Conservation (phyloP, 2,113 vertebrate genomes). For the Gasterosteus nipponicus region DNA sequence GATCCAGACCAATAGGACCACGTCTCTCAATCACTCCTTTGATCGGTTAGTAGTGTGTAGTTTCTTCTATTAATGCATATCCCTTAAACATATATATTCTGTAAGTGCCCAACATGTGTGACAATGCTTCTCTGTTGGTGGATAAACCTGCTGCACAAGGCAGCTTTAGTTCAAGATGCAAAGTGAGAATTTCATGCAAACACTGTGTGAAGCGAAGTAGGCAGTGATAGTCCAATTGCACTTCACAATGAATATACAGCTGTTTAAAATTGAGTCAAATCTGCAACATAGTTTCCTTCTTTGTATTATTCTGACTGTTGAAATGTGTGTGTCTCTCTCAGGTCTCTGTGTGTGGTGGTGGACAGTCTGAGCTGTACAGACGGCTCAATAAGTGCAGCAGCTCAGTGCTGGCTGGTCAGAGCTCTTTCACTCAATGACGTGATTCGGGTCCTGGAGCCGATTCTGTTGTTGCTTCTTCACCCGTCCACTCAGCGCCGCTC, state of each 20-base stretch:
- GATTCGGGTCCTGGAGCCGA: conserved; percentile 92
- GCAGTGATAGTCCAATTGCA: background rate
- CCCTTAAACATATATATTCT: background rate
- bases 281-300: background rate
- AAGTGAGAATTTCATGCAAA: background rate
- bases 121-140: background rate
- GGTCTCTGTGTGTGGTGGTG: conserved; percentile 96
- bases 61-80: background rate
- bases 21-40: conserved; percentile 92
- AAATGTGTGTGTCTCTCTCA: conserved; percentile 60
- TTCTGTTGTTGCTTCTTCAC: conserved; percentile 93
- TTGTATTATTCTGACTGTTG: background rate
- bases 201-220: too few relatives aligned
- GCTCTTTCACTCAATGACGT: conserved; percentile 92
- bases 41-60: conserved; percentile 85
- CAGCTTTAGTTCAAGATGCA: conserved; percentile 3
- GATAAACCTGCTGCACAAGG: conserved; percentile 5
- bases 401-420: conserved; percentile 93
- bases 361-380: conserved; percentile 91
- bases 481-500: conserved; percentile 91
- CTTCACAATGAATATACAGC: background rate
- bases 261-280: background rate
- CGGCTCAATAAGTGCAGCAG: conserved; percentile 88
- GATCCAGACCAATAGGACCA: conserved; percentile 88
- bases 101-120: background rate